Base-by-base conservation (phyloP, 2,113 vertebrate species). In the Condylura cristata region DNA sequence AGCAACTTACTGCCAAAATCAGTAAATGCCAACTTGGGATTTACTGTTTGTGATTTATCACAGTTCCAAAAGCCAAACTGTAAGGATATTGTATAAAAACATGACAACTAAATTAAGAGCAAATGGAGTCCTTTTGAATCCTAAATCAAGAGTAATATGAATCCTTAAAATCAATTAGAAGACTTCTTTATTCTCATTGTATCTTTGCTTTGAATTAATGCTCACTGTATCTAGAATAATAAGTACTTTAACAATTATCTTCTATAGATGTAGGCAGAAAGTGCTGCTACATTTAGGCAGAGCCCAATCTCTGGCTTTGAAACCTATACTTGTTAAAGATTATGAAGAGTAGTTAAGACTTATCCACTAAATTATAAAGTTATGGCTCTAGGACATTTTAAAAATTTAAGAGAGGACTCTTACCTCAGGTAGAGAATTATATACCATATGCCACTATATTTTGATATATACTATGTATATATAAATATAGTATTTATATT, bases 41-140 rank as follows among this genome's bases (percentile, higher is more conserved):
- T 94, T 82, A 87, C 24, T 71, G 8, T 75, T 79, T 84, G 44
- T 71, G 86, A 90, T 92, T 84, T 90, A 75, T 65, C n/a, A 95
- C 26, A 91, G 46, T 80, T 84, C n/a, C 39, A 85, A 37, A 60
- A 90, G 71, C 41, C 76, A 86, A 53, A 51, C 24, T 74, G 51
- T 22, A 81, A 11, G n/a, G 93, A 72, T 48, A 56, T 10, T 72
- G 14, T 82, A 0, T 68, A 51, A 86, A 32, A 83, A 66, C 2
- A 70, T 80, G 58, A 37, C 48, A 84, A 75, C 66, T 65, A 84
- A 80, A 74, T 58, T 58, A 75, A 80, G 61, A 85, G 12, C 37
- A 95, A 72, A 70, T 41, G 71, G 71, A 89, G 56, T 39, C 20
- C 53, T 56, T 56, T 56, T 22, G 20, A 56, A 56, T 56, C 53